Percentiles rank a stretch among this genome's conserved stretches.
Conservation (phyloP, 2,113 vertebrate genomes). For the Paradisaea rubra region DNA sequence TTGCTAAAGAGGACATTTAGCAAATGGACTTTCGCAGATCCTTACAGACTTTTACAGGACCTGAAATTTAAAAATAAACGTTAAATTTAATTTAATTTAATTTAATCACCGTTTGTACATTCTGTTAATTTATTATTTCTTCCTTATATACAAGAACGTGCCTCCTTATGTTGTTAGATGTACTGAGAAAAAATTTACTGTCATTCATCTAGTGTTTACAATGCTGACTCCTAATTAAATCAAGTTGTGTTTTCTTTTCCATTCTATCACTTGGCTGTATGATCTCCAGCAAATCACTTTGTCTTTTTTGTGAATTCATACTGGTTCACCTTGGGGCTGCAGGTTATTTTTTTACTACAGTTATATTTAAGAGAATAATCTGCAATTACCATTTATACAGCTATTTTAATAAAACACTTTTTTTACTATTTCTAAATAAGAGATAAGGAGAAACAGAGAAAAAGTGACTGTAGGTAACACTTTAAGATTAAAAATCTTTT, state of each 20-base stretch:
- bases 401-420: background rate
- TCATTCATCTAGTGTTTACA: background rate
- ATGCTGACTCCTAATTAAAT: background rate
- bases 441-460: background rate
- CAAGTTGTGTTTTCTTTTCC: background rate
- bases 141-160: background rate
- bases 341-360: background rate
- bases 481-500: slow-evolving; percentile 26
- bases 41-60: background rate
- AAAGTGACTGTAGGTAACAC: background rate
- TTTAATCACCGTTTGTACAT: background rate
- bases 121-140: background rate
- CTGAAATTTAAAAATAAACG: background rate
- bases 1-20: background rate
- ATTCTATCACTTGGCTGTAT: background rate
- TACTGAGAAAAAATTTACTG: background rate
- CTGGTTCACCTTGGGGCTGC: background rate
- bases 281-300: background rate
- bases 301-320: background rate
- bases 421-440: background rate
- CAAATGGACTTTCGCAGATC: background rate
- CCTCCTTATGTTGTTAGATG: background rate
- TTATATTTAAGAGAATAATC: background rate
- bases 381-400: background rate
- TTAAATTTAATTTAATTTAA: background rate